These are phyloP conservation scores for Druceiella hillmani DNA, from an alignment of 2,888 invertebrate species.

Conservation along the genomic window DNA sequence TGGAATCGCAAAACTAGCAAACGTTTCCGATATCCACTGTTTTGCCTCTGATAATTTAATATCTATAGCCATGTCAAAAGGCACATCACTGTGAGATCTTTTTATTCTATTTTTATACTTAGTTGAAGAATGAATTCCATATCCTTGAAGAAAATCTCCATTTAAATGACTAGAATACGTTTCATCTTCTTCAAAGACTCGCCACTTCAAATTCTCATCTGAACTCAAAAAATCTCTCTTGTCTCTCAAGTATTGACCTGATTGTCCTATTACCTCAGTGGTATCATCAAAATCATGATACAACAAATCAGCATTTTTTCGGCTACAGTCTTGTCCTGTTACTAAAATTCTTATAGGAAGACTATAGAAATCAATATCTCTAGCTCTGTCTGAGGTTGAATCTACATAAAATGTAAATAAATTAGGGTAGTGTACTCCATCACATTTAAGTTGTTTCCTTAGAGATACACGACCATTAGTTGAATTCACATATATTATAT, in stretches of 20 bases:
- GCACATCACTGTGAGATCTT: slow-evolving; percentile 39
- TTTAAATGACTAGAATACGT: slow-evolving; percentile 46
- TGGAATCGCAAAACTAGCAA: slow-evolving; percentile 83
- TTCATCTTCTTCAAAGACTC: slow-evolving; percentile 43
- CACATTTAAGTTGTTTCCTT: slow-evolving; percentile 66
- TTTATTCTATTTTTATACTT: slow-evolving; percentile 49
- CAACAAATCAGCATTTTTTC: slow-evolving; percentile 56
- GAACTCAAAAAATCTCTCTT: slow-evolving; percentile 34
- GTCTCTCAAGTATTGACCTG: slow-evolving; percentile 32
- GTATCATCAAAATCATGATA: slow-evolving; percentile 54
- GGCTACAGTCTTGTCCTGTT: slow-evolving; percentile 63
- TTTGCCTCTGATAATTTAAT: slow-evolving; percentile 69
- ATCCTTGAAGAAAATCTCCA: too few relatives aligned
- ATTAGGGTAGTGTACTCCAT: slow-evolving; percentile 77
- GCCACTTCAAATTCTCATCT: slow-evolving; percentile 42
- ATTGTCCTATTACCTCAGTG: too few relatives aligned
- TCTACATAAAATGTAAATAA: slow-evolving; percentile 84
- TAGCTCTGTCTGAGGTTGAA: slow-evolving; percentile 71
- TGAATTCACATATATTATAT: slow-evolving; percentile 68
- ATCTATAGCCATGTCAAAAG: slow-evolving; percentile 57
- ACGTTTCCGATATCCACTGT: slow-evolving; percentile 82
- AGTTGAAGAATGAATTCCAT: slow-evolving; percentile 45
- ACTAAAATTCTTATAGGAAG: slow-evolving; percentile 71
- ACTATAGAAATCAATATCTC: slow-evolving; percentile 79
- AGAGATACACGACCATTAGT: slow-evolving; percentile 71